Evolutionary conservation across 2,113 vertebrate genomes (phyloP).

Genomic region (Saguinus imperator): DNA sequence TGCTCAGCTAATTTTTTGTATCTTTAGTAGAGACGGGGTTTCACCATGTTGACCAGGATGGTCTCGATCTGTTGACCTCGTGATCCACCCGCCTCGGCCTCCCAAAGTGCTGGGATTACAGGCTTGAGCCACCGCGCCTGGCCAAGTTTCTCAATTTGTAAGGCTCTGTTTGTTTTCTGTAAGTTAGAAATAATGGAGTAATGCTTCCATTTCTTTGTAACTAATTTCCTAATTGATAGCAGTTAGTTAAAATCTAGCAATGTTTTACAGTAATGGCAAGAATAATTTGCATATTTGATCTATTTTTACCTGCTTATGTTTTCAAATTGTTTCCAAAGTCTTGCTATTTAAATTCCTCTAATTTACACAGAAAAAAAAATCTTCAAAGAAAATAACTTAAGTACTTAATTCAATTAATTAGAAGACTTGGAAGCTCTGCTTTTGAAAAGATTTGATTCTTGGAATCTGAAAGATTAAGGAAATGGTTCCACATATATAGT

Average conservation of each 20-base stretch:
- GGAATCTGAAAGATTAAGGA: not conserved
- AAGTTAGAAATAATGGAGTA: not conserved
- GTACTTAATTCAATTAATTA: not conserved
- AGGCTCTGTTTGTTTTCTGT: not conserved
- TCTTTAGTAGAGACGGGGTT: no score
- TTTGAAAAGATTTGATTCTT: not conserved
- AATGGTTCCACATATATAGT: not conserved
- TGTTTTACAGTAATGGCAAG: not conserved
- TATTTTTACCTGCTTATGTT: not conserved
- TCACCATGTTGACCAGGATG: no score
- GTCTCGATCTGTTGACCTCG: no score
- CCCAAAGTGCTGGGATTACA: no score
- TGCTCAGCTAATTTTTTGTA: no score
- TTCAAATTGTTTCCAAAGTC: slow-evolving; percentile 20
- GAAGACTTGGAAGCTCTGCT: not conserved
- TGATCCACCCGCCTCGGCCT: no score
- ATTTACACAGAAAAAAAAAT: not conserved
- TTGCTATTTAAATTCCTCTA: not conserved
- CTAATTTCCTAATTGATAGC: not conserved
- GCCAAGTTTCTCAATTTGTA: not conserved
- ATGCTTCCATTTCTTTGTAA: slow-evolving; percentile 5
- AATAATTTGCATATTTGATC: not conserved
- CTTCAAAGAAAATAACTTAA: slow-evolving; percentile 17
- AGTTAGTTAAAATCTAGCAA: not conserved
- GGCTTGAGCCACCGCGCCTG: no score